phyloP scores from a whole-genome alignment of 1,140 invertebrate species.

The Megathymus violae region DNA sequence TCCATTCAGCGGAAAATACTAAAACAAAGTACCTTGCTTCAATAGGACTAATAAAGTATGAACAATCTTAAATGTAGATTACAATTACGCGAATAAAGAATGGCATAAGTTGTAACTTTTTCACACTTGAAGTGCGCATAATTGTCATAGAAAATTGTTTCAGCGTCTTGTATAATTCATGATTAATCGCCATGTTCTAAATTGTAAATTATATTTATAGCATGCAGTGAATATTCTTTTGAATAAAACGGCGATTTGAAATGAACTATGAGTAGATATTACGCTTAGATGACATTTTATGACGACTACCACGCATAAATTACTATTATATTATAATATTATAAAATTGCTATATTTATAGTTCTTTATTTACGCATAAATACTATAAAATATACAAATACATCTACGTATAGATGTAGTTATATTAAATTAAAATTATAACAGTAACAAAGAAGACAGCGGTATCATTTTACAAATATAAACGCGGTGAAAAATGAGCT shows the following conservation, averaged over 20 bases:
- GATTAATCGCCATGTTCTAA: slow-evolving; percentile 58
- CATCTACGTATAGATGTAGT: neutral
- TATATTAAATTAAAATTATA: neutral
- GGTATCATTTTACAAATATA: too few species aligned
- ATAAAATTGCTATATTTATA: too few species aligned
- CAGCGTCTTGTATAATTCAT: slow-evolving; percentile 59
- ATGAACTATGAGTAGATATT: slow-evolving; percentile 40
- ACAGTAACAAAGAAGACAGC: neutral
- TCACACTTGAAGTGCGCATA: slow-evolving; percentile 19
- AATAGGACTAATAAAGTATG: slow-evolving; percentile 9
- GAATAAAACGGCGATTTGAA: slow-evolving; percentile 63
- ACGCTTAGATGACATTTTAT: slow-evolving; percentile 52
- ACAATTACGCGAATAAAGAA: slow-evolving; percentile 28
- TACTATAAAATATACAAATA: slow-evolving; percentile 1
- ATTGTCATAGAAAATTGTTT: slow-evolving; percentile 50
- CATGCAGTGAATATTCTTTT: slow-evolving; percentile 52
- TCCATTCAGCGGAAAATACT: neutral
- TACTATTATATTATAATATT: too few species aligned
- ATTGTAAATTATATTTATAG: slow-evolving; percentile 61
- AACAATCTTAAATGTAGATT: slow-evolving; percentile 28
- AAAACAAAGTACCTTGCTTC: neutral
- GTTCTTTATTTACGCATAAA: too few species aligned
- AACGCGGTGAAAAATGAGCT: neutral
- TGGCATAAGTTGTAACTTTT: slow-evolving; percentile 32
- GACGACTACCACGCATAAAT: slow-evolving; percentile 46